Evolutionary conservation across 2,888 invertebrate species (phyloP).

Genomic region (Lutraria lutraria): DNA sequence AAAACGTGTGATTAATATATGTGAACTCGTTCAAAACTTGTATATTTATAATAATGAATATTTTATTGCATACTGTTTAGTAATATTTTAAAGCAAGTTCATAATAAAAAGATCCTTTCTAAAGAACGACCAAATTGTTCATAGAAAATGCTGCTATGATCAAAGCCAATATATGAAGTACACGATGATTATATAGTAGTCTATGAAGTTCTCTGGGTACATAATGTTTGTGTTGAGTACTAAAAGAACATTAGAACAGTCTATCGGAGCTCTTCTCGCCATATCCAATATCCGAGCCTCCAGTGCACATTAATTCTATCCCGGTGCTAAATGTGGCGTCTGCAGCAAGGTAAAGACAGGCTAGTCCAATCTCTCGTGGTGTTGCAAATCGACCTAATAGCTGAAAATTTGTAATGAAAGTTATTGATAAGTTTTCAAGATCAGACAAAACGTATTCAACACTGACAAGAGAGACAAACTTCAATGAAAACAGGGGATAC

Average conservation of each 20-base stretch:
- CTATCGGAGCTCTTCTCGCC: not conserved
- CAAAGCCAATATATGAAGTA: no score
- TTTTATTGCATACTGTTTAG: no score
- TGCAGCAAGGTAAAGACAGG: conserved; percentile 21
- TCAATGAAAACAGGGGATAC: not conserved
- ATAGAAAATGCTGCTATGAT: no score
- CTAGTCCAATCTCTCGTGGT: conserved; percentile 28
- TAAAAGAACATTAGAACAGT: not conserved
- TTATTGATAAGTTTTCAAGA: not conserved
- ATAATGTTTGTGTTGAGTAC: no score
- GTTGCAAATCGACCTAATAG: not conserved
- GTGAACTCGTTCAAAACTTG: no score
- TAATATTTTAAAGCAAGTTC: no score
- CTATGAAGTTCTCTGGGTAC: no score
- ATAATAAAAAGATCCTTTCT: no score
- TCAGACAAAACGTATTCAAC: not conserved
- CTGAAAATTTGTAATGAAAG: not conserved
- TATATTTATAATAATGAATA: no score
- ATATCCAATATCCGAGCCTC: conserved; percentile 28
- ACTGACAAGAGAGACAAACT: not conserved
- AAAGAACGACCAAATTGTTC: no score
- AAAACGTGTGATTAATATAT: no score
- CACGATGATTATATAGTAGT: no score
- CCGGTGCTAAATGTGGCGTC: conserved; percentile 36
- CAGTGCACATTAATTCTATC: conserved; percentile 23